Evolutionary conservation across 2,797 vertebrate species (phyloP), one percentile per base, ranked within the genome.

Genomic region (Callimico goeldii): DNA sequence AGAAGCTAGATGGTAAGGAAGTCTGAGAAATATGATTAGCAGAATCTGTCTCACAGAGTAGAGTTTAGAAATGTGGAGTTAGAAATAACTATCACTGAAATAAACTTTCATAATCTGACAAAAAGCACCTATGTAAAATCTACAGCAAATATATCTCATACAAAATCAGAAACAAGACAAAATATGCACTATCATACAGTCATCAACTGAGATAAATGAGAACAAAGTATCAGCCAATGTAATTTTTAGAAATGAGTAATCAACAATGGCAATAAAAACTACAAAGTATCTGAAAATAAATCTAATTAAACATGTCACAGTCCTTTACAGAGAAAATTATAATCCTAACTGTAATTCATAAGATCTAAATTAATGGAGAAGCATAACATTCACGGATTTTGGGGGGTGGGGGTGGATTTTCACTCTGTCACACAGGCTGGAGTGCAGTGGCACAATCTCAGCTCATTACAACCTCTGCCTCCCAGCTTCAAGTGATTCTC

Each of bases 301-400:
- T 61, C 43, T 84, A 90, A 50, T 30, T 30, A 72, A 90, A 84
- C 11, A 76, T 39, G 26, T 79, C 58, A 70, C 48, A 86, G 52
- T 91, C 52, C 73, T 91, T 94, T 50, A 86, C 43, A 93, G 33
- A 81, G 33, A 82, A 88, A 61, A 88, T 50, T 82, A 39, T 73
- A 48, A 39, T 64, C 52, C 86, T 48, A 88, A 82, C 24, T 91
- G 30, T 52, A 95, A 91, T 64, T 88, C 43, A 64, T 52, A 76
- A 55, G 28, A 39, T 39, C 52, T 81, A 55, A 81, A 57, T 57
- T 26, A 82, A 85, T 67, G 10, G 13, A 83, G 22, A 76, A 26
- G 26, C 67, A 33, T 75, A 82, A 76, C 75, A 83, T 46, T 77
- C 24, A 82, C 17, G 43, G 39, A 76, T 48, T 92, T 64, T 15